phyloP scores from a whole-genome alignment of 1,140 invertebrate species.

The Tetramorium parvispinum region DNA sequence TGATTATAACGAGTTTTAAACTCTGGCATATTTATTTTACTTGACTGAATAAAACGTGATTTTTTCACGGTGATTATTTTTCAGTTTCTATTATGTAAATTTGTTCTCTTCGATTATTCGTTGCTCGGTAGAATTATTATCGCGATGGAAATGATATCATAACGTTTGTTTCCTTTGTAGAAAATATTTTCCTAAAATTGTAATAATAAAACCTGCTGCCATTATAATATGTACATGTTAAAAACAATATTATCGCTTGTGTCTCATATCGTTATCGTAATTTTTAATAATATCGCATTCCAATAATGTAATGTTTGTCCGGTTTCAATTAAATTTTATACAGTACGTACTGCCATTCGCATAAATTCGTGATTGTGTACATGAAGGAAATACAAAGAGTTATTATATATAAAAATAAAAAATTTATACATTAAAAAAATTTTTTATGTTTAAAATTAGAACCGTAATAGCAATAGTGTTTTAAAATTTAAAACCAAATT shows the following conservation, averaged over 20 bases:
- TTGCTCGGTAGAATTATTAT: slow-evolving; percentile 14
- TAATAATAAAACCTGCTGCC: slow-evolving; percentile 25
- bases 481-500: background rate
- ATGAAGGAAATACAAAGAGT: background rate
- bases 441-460: background rate
- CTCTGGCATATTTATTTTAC: slow-evolving; percentile 18
- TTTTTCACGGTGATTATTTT: slow-evolving; percentile 28
- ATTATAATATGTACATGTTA: background rate
- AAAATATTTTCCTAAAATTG: slow-evolving; percentile 39
- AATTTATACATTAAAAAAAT: background rate
- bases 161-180: slow-evolving; percentile 8
- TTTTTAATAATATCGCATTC: slow-evolving; percentile 54
- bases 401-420: slow-evolving; percentile 1
- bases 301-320: slow-evolving; percentile 37
- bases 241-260: slow-evolving; percentile 15
- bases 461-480: background rate
- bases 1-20: background rate
- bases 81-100: slow-evolving; percentile 29
- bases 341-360: background rate
- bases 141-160: slow-evolving; percentile 26
- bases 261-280: slow-evolving; percentile 27
- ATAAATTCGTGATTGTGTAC: background rate
- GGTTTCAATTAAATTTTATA: slow-evolving; percentile 27
- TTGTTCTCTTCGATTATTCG: slow-evolving; percentile 23
- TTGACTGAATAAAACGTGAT: background rate